Evolutionary conservation across 2,888 invertebrate genomes (phyloP).

Genomic region (Dysmachus trigonus): DNA sequence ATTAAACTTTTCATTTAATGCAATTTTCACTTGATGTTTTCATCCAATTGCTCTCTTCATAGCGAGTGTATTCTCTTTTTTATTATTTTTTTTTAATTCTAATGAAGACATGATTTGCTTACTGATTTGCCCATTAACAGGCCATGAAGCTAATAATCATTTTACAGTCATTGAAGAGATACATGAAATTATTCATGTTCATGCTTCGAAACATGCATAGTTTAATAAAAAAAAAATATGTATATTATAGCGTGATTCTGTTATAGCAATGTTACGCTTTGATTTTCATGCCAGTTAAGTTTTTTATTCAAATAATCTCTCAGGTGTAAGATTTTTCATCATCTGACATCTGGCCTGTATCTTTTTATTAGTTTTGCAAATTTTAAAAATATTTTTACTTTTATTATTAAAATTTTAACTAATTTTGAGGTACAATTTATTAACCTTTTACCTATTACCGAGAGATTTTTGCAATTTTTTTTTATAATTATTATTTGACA

Average conservation of each 20-base stretch:
- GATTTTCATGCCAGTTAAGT: background rate
- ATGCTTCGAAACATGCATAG: background rate
- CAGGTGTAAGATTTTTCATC: background rate
- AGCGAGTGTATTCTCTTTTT: too few species aligned
- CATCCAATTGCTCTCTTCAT: background rate
- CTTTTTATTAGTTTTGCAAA: background rate
- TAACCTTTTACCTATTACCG: too few species aligned
- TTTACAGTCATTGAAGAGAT: background rate
- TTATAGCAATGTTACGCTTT: background rate
- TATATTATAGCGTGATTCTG: background rate
- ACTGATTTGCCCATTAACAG: background rate
- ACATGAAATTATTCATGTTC: background rate
- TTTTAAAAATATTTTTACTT: background rate
- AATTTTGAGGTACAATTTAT: too few species aligned
- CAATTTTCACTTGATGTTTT: background rate
- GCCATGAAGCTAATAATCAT: background rate
- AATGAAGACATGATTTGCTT: background rate
- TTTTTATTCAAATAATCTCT: background rate
- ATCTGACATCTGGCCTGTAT: background rate
- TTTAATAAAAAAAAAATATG: background rate
- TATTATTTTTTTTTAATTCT: background rate
- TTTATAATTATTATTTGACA: too few species aligned
- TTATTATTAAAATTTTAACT: too few species aligned
- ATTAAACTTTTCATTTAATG: background rate
- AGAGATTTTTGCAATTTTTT: too few species aligned